Conservation (phyloP, 1,140 invertebrate species). For the Oncopodura yosiiana region DNA sequence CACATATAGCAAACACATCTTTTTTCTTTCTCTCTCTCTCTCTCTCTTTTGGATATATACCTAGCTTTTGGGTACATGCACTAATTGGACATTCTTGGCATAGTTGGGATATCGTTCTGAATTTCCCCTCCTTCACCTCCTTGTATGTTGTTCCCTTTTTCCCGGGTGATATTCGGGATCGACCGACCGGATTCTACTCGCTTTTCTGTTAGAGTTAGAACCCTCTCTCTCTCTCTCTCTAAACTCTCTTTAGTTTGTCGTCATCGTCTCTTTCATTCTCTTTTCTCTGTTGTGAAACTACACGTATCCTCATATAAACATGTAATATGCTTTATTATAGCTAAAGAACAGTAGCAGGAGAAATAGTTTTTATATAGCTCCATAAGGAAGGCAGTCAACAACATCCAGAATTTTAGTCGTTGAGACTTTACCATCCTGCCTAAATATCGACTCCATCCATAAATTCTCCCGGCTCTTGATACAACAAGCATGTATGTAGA, state of each 20-base stretch:
- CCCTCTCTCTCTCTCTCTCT: slow-evolving; percentile 12
- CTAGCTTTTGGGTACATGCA: slow-evolving; percentile 29
- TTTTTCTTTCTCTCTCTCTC: slow-evolving; percentile 25
- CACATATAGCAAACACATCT: slow-evolving; percentile 16
- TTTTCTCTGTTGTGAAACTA: not conserved
- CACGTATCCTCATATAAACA: not conserved
- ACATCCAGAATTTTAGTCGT: not conserved
- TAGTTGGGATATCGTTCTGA: slow-evolving; percentile 30
- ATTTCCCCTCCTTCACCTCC: slow-evolving; percentile 30
- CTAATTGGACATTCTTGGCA: slow-evolving; percentile 37
- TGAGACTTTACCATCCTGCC: slow-evolving; percentile 13
- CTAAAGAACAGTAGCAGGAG: no score
- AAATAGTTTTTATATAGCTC: no score
- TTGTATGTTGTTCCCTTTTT: slow-evolving; percentile 30
- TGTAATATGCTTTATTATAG: no score
- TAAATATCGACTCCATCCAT: slow-evolving; percentile 25
- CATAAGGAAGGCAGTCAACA: slow-evolving; percentile 6
- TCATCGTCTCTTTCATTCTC: slow-evolving; percentile 1
- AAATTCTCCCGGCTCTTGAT: slow-evolving; percentile 9
- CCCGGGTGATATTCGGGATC: slow-evolving; percentile 33
- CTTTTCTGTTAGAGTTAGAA: slow-evolving; percentile 4
- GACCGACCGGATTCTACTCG: slow-evolving; percentile 25
- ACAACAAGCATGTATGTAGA: no score
- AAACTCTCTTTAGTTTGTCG: not conserved
- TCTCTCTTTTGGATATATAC: slow-evolving; percentile 9